Evolutionary conservation across 2,888 invertebrate genomes (phyloP), one percentile per base, ranked within the genome.

Genomic region (Drosophila fungiperda): DNA sequence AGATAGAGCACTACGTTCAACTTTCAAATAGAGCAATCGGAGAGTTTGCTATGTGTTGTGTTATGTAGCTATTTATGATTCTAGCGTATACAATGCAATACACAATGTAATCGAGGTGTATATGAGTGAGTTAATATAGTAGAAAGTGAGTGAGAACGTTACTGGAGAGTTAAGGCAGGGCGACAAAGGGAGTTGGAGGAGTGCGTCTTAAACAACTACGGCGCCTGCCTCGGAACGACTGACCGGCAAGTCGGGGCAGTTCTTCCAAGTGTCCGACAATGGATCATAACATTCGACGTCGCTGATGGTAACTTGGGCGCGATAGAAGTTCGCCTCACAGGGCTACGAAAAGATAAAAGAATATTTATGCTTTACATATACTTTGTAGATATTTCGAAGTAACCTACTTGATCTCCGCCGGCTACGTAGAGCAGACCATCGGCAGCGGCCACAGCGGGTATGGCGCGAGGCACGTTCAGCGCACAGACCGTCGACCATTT

Each of bases 161-260:
- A n/a, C 11, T 65, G 35, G 68, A 73, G 35, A 68, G 38, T 40
- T 53, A 55, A 49, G 69, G 67, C 65, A 68, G 55, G 58, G 59
- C 50, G 32, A 35, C 52, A 42, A 23, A 23, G 45, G 20, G 40
- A 38, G 23, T 36, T 49, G 40, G 29, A 45, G 38, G 32, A 45
- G 29, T 45, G 23, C 12, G 26, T 42, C 40, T 95, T 95, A 95
- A 92, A 96, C 96, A 90, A 97, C 96, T 67, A 97, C 96, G 74
- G 97, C 97, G 71, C 97, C 97, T 52, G 97, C 97, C 93, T 98
- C 98, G 62, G 97, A 97, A 76, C 98, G 95, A 83, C 97, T 96
- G 91, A 96, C 96, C 32, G 97, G 97, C 91, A 98, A 94, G 74
- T 96, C 95, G 53, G 96, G 96, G 80, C 96, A 96, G 85, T 96